phyloP scores from a whole-genome alignment of 2,113 vertebrate species.

The Campylorhamphus procurvoides region DNA sequence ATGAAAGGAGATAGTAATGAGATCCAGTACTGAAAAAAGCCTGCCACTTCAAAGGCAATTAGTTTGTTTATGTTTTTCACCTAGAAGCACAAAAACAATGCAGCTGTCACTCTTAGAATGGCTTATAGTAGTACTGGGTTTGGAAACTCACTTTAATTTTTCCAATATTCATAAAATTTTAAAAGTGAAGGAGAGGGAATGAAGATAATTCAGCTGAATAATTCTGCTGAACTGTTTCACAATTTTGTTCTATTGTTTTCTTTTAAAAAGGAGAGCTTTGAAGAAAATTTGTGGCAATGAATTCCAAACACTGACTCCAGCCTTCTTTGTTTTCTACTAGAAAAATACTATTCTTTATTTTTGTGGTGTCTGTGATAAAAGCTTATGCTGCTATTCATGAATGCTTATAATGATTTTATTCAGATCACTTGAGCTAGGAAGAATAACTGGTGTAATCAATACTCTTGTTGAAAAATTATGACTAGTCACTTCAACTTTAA shows the following conservation, averaged over 20 bases:
- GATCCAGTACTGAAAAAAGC: conserved; percentile 19
- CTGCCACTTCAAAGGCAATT: conserved; percentile 63
- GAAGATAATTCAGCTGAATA: conserved; percentile 35
- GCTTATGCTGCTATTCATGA: not conserved
- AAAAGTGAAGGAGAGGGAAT: not conserved
- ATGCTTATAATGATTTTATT: not conserved
- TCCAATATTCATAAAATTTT: conserved; percentile 2
- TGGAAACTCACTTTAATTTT: conserved; percentile 52
- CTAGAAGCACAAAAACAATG: conserved; percentile 56
- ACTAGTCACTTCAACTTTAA: not conserved
- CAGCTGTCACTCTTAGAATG: conserved; percentile 39
- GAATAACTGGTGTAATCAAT: not conserved
- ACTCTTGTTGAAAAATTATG: not conserved
- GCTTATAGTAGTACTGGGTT: conserved; percentile 40
- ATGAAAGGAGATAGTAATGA: conserved; percentile 42
- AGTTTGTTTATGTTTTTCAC: conserved; percentile 61
- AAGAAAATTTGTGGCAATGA: not conserved
- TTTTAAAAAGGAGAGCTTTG: not conserved
- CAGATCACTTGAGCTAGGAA: not conserved
- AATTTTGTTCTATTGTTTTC: not conserved
- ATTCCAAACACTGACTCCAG: not conserved
- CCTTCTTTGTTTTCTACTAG: not conserved
- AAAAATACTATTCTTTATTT: not conserved
- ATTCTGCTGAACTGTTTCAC: conserved; percentile 15
- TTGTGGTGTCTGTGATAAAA: not conserved